phyloP scores from a whole-genome alignment of 1,140 invertebrate genomes.

The Phthorimaea operculella region DNA sequence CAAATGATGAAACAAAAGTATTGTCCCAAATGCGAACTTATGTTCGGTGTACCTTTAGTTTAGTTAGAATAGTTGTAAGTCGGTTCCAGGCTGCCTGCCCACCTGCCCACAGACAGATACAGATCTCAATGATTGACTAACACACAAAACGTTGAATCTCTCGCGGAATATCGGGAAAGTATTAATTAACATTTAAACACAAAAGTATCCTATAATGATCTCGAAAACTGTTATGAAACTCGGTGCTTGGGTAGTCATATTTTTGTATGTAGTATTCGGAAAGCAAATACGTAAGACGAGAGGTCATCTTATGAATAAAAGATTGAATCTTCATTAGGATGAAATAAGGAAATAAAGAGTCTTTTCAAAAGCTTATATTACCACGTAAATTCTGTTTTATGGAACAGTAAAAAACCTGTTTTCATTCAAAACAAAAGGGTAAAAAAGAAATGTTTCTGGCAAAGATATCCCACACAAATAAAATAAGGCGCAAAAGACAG shows the following conservation, averaged over 20 bases:
- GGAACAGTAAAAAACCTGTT: no score
- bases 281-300: neutral
- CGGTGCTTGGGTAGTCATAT: conserved; percentile 38
- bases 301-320: no score
- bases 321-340: no score
- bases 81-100: conserved; percentile 1
- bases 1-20: neutral
- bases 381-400: no score
- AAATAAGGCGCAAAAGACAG: no score
- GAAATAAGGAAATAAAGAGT: no score
- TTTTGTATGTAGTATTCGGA: conserved; percentile 9
- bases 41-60: conserved; percentile 19
- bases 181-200: conserved; percentile 13
- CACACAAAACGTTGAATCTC: conserved; percentile 15
- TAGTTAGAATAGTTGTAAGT: conserved; percentile 27
- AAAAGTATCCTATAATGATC: conserved; percentile 34
- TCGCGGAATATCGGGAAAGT: conserved; percentile 8
- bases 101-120: neutral
- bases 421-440: no score
- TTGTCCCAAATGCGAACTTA: neutral
- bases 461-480: no score
- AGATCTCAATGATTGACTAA: conserved; percentile 14
- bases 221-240: conserved; percentile 23
- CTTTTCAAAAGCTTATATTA: no score
- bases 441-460: no score